Evolutionary conservation across 1,140 invertebrate species (phyloP), one percentile per base, ranked within the genome.

Genomic region (Caenorhabditis briggsae): DNA sequence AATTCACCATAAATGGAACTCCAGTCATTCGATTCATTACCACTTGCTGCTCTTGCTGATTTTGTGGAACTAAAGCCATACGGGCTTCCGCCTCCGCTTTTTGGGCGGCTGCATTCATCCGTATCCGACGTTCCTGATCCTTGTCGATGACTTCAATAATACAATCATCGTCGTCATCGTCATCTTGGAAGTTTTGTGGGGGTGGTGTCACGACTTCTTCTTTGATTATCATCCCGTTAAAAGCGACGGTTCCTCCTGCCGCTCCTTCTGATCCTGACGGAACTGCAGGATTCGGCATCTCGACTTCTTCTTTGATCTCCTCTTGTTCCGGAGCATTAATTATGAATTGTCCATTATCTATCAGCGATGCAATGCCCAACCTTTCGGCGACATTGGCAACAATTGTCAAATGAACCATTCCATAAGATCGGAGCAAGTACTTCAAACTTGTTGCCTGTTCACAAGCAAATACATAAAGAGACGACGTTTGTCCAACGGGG

Each of bases 61-160:
- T 2, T 16, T 2, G 58, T 25, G 2, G 0, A 7, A 84, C 8
- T 0, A 65, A 50, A 0, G 53, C 11, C 50, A 53, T 53, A 0
- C 12, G 50, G 16, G 50, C 50, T 53, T 11, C 50, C 2, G 11
- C 9, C 2, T 23, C 23, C 9, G 23, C 25, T 25, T 61, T 61
- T 25, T 23, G 20, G 23, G 59, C 59, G 0, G 23, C 23, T 33
- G 59, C 59, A 61, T 16, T 53, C 56, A 58, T 14, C 20, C 16
- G n/a, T n/a, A 78, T 78, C 5, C 50, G 70, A 23, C 18, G 43
- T 50, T 78, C 9, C 50, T 78, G 70, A 78, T 78, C 70, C 50
- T 78, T 46, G 53, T 78, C 70, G 3, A 78, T n/a, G 2, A 78
- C 70, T 78, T 78, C 70, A 78, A 78, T 78, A n/a, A 78, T 78